Evolutionary conservation across 2,797 vertebrate genomes (phyloP), one percentile per base, ranked within the genome.

Genomic region (Loris lydekkerianus): DNA sequence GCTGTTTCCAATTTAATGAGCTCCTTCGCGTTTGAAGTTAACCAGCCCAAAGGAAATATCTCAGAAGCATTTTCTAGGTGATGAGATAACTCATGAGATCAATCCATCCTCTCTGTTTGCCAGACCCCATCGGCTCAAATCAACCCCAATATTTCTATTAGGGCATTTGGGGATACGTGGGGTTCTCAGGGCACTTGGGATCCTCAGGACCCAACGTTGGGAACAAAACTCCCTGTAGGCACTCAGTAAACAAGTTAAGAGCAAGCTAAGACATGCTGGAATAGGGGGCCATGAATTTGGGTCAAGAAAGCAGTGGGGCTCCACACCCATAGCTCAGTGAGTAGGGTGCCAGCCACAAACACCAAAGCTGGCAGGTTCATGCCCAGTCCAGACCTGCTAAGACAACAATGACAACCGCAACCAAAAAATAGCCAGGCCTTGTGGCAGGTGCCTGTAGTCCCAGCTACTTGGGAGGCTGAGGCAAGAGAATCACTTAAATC

Each of bases 11-110:
- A 0, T 27, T 89, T 67, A 70, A 60, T 70, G 58, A 61, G 15
- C 25, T 63, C 81, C 67, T 95, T 81, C 17, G 0, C 60, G 65
- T 87, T 77, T 77, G 49, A 72, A 93, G 65, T 53, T 81, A 77
- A 93, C 60, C 82, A 97, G 23, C 70, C 85, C 92, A 96, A 97
- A 96, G 83, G 37, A 94, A 77, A 34, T 69, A 61, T 29, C 69
- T 40, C 91, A 31, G 69, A 3, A 93, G 80, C 82, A 92, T 93
- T 95, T 95, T 84, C 75, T 91, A 86, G 82, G 70, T 60, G 91
- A 77, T 3, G 58, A 94, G 37, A 75, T 67, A 67, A 61, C 40
- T 31, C 27, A 70, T 40, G 89, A 90, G 70, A 83, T 18, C 34
- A 10, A 29, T 34, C 20, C 7, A 3, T 89, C 34, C 40, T 77